These are phyloP conservation scores for Chromoteleia sp. DNA, from an alignment of 2,888 invertebrate genomes.

Conservation along the genomic window DNA sequence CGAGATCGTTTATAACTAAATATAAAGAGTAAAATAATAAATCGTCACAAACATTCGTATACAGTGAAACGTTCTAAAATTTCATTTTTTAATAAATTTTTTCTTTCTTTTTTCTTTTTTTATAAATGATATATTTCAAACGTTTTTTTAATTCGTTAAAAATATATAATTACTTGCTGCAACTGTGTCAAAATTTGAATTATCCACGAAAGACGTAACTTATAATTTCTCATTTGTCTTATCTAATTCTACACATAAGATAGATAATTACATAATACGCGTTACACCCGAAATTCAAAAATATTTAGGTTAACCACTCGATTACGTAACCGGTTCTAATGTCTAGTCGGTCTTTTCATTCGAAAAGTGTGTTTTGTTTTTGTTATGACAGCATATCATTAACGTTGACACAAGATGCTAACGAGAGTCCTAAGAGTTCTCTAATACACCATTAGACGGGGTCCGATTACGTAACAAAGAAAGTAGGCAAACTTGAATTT, in stretches of 20 bases:
- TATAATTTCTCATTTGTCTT: not conserved
- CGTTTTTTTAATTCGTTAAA: too few species aligned
- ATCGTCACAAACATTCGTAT: too few species aligned
- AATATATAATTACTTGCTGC: too few species aligned
- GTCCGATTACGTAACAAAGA: constrained; percentile 75
- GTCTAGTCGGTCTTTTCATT: constrained; percentile 39
- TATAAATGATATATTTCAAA: too few species aligned
- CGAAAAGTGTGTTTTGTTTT: constrained; percentile 49
- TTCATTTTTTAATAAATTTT: too few species aligned
- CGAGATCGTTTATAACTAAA: too few species aligned
- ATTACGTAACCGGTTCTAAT: constrained; percentile 46
- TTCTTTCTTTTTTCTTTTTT: too few species aligned
- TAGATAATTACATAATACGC: constrained; percentile 20
- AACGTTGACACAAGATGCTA: constrained; percentile 12
- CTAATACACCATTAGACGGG: constrained; percentile 50
- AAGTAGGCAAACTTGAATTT: constrained; percentile 83
- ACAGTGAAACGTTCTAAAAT: too few species aligned
- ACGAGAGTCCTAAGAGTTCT: constrained; percentile 38
- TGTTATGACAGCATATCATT: constrained; percentile 51
- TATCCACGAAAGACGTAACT: not conserved
- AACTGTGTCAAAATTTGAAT: not conserved
- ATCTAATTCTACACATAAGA: not conserved
- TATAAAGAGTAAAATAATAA: too few species aligned
- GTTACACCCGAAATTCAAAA: constrained; percentile 16
- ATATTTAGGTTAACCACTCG: constrained; percentile 44